Evolutionary conservation across 2,113 vertebrate genomes (phyloP), one percentile per base, ranked within the genome.

Genomic region (Plestiodon gilberti): DNA sequence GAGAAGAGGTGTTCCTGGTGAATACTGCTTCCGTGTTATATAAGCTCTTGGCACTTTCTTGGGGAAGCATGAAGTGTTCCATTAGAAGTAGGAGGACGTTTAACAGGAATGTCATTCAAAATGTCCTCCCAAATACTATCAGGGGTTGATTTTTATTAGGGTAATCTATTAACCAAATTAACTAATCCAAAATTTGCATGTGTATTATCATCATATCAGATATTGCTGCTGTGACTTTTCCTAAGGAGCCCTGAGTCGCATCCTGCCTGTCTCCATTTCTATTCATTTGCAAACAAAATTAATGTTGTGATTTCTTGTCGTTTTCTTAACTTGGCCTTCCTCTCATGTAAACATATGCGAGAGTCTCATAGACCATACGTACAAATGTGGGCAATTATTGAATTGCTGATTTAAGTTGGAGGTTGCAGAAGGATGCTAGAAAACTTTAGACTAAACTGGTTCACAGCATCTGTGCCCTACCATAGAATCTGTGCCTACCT

Each of bases 111-210:
- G 22, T 11, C 8, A 18, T n/a, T 0, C 1, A 55, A 15, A 0
- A 48, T 2, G 0, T 76, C n/a, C 3, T 65, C 0, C 43, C 3
- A 76, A 78, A 2, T 23, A 4, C 57, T 79, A 0, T 17, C 0
- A 8, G 8, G 79, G 3, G 62, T 65, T 80, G 78, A 40, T 78
- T 75, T 79, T 11, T 7, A 52, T 73, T 4, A 8, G 43, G 55
- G 64, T 96, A 94, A 96, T 88, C 91, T 11, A 94, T 94, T 97
- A 96, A 96, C 89, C 90, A 15, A 87, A 7, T 96, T 62, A 8
- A 96, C 94, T 96, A 96, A 96, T 84, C n/a, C 43, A 2, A 59
- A 15, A 3, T 1, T 73, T 75, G 22, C 64, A 6, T 0, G 1
- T 1, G 28, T 1, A 33, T n/a, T 40, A 77, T 0, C 1, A 22